phyloP scores from a whole-genome alignment of 2,113 vertebrate genomes.

The Polypterus senegalus region DNA sequence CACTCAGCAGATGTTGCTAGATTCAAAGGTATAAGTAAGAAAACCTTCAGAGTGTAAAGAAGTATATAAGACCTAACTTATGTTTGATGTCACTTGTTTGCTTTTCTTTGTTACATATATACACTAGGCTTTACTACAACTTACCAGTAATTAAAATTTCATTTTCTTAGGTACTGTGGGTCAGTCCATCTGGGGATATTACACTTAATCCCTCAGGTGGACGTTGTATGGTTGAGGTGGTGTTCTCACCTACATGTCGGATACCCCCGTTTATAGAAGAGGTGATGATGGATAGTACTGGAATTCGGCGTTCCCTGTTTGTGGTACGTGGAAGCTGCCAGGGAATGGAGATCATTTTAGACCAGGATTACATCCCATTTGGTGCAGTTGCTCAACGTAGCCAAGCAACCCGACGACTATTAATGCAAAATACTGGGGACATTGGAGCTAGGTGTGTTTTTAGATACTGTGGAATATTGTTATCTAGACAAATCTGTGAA shows the following conservation, averaged over 20 bases:
- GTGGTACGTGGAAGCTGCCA: conserved; percentile 64
- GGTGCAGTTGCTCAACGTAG: conserved; percentile 57
- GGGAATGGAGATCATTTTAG: conserved; percentile 55
- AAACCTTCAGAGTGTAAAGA: too few species aligned
- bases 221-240: conserved; percentile 49
- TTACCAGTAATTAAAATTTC: too few species aligned
- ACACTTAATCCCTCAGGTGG: conserved; percentile 47
- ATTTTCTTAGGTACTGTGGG: conserved; percentile 32
- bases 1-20: conserved; percentile 34
- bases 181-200: conserved; percentile 42
- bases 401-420: conserved; percentile 36
- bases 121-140: too few species aligned
- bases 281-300: conserved; percentile 51
- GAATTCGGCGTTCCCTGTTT: conserved; percentile 53
- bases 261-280: conserved; percentile 51
- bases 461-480: too few species aligned
- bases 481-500: too few species aligned
- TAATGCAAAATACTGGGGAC: conserved; percentile 62
- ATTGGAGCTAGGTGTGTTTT: conserved; percentile 51
- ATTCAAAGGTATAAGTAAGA: conserved; percentile 45
- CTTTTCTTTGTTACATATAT: too few species aligned
- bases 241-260: conserved; percentile 48
- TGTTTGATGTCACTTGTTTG: too few species aligned
- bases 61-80: too few species aligned
- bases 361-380: conserved; percentile 64